Percentiles rank a stretch among this genome's conserved stretches.
Evolutionary conservation across 2,113 vertebrate species (phyloP).

Genomic region (Calidris pygmaea): DNA sequence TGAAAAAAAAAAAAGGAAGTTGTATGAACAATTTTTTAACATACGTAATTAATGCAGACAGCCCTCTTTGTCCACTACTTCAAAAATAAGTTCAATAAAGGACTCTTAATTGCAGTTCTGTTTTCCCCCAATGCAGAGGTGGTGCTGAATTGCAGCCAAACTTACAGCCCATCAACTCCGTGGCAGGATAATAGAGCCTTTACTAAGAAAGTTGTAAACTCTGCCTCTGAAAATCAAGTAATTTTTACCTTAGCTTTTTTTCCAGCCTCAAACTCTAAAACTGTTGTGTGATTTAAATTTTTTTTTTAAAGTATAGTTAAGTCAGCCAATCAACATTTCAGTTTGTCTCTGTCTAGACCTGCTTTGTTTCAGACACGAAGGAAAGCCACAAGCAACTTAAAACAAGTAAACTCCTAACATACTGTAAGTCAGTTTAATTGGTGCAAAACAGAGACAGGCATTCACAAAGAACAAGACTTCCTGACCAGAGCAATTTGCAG

Average conservation of each 20-base stretch:
- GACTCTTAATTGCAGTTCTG: background rate
- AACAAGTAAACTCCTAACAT: background rate
- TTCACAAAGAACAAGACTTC: background rate
- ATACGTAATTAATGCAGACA: background rate
- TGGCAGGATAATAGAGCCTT: background rate
- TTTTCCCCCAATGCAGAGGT: background rate
- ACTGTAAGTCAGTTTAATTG: background rate
- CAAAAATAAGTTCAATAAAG: background rate
- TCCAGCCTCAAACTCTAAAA: background rate
- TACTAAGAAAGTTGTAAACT: background rate
- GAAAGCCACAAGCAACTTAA: background rate
- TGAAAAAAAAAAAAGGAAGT: background rate
- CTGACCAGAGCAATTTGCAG: background rate
- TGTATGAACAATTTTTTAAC: background rate
- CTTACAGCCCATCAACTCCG: background rate
- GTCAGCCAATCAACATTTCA: background rate
- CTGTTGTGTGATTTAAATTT: background rate
- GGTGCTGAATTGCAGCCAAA: background rate
- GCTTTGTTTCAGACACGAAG: background rate
- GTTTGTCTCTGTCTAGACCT: background rate
- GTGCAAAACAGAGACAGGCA: background rate
- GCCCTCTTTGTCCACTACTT: background rate
- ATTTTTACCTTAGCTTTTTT: background rate
- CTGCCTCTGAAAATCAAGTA: background rate
- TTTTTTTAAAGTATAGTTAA: background rate